Conservation (phyloP, 2,113 vertebrate genomes). For the Rhynchomys soricoides region DNA sequence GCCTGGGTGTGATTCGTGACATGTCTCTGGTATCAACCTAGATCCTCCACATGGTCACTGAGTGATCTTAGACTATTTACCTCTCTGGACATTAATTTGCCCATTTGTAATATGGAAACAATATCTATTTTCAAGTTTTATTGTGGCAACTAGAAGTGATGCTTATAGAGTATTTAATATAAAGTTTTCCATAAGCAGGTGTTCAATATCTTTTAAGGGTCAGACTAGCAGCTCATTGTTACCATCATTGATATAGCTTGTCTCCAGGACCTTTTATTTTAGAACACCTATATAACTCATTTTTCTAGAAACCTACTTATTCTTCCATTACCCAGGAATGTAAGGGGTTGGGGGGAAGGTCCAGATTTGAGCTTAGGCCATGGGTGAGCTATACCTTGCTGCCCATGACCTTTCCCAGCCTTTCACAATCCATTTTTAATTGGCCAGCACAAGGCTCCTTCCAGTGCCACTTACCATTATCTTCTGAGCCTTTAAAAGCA, state of each 20-base stretch:
- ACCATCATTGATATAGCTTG: background rate
- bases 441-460: slow-evolving; percentile 36
- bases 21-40: background rate
- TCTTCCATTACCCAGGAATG: slow-evolving; percentile 48
- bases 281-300: slow-evolving; percentile 1
- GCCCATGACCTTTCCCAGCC: slow-evolving; percentile 53
- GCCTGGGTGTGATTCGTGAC: background rate
- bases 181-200: slow-evolving; percentile 30
- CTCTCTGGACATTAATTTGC: slow-evolving; percentile 36
- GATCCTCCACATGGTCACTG: background rate
- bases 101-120: slow-evolving; percentile 12
- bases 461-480: slow-evolving; percentile 59
- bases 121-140: slow-evolving; percentile 16
- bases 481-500: slow-evolving; percentile 52
- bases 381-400: slow-evolving; percentile 52
- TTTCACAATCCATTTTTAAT: slow-evolving; percentile 68
- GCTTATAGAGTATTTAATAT: background rate
- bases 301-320: slow-evolving; percentile 45
- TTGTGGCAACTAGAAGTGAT: slow-evolving; percentile 41
- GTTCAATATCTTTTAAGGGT: slow-evolving; percentile 36
- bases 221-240: slow-evolving; percentile 11
- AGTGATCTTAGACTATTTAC: slow-evolving; percentile 4
- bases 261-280: slow-evolving; percentile 36
- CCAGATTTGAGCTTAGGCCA: slow-evolving; percentile 54
- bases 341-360: background rate